These are phyloP conservation scores for Exephanes ischioxanthus DNA, from an alignment of 2,888 invertebrate species.

Conservation along the genomic window DNA sequence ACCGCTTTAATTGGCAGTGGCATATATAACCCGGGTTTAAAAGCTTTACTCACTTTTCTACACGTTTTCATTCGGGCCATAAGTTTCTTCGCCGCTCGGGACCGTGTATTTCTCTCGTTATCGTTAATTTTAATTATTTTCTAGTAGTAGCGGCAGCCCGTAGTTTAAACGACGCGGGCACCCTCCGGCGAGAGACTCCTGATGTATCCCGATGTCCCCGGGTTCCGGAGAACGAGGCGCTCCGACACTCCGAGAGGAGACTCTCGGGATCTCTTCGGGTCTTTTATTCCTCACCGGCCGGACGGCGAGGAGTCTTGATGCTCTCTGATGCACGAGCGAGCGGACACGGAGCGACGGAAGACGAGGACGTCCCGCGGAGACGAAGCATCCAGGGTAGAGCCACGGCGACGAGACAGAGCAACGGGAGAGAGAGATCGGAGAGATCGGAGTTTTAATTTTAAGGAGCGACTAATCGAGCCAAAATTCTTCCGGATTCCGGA, in stretches of 20 bases:
- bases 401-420: slow-evolving; percentile 14
- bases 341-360: slow-evolving; percentile 35
- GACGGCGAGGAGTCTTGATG: slow-evolving; percentile 21
- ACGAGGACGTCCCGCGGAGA: slow-evolving; percentile 76
- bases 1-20: slow-evolving; percentile 79
- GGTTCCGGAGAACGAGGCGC: not conserved
- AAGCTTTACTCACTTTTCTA: slow-evolving; percentile 31
- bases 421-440: slow-evolving; percentile 57
- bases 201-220: slow-evolving; percentile 52
- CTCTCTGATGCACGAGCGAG: slow-evolving; percentile 41
- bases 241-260: slow-evolving; percentile 33
- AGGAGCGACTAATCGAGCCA: slow-evolving; percentile 53
- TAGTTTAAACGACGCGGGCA: slow-evolving; percentile 70
- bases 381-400: slow-evolving; percentile 69
- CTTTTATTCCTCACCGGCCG: slow-evolving; percentile 49
- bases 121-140: slow-evolving; percentile 82
- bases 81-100: slow-evolving; percentile 54
- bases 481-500: slow-evolving; percentile 75
- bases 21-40: slow-evolving; percentile 73
- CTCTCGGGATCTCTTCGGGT: slow-evolving; percentile 53
- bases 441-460: slow-evolving; percentile 43
- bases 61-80: slow-evolving; percentile 15
- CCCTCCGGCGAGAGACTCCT: slow-evolving; percentile 68
- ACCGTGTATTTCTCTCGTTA: slow-evolving; percentile 75
- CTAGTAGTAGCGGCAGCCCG: slow-evolving; percentile 73